Percentiles rank a stretch among this genome's conserved stretches.
Conservation (phyloP, 2,797 vertebrate genomes). For the Sciaenops ocellatus region DNA sequence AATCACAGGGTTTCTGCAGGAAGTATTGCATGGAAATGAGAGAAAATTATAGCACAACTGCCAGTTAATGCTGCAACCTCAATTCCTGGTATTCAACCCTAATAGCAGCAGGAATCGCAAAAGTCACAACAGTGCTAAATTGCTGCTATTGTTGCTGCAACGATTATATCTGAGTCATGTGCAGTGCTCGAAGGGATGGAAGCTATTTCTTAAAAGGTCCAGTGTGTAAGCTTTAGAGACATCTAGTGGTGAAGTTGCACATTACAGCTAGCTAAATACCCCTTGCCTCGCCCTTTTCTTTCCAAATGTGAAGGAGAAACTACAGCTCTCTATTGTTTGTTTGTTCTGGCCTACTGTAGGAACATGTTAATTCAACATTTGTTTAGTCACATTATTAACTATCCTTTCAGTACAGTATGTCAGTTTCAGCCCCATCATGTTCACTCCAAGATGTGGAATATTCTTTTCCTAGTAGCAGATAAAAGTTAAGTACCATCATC, state of each 20-base stretch:
- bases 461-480: background rate
- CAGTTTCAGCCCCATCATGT: background rate
- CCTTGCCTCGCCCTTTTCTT: too few relatives aligned
- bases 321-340: too few relatives aligned
- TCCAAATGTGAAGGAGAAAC: too few relatives aligned
- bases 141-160: background rate
- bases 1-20: background rate
- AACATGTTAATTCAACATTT: too few relatives aligned
- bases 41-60: background rate
- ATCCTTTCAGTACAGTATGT: background rate
- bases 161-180: background rate
- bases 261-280: too few relatives aligned
- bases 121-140: background rate
- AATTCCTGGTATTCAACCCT: background rate
- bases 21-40: background rate
- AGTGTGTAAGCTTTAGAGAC: too few relatives aligned
- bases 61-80: background rate
- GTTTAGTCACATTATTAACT: background rate
- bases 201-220: background rate
- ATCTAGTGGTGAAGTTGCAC: too few relatives aligned
- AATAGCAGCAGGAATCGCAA: background rate
- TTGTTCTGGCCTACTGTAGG: too few relatives aligned
- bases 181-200: background rate
- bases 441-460: background rate
- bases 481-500: background rate